Evolutionary conservation across 1,140 invertebrate species (phyloP), one percentile per base, ranked within the genome.

Genomic region (Caenorhabditis brenneri): DNA sequence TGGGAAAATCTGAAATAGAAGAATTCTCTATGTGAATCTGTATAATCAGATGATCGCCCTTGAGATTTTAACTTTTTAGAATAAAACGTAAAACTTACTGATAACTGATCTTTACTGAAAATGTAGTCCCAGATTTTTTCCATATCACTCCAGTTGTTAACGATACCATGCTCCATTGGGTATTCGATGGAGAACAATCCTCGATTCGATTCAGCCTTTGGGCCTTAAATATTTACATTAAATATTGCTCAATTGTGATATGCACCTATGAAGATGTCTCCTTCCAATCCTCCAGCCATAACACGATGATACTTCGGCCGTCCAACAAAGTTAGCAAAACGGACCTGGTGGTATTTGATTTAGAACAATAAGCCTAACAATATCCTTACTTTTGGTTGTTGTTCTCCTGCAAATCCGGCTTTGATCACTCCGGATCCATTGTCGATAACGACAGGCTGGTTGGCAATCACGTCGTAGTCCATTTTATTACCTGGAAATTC

Each of bases 111-210:
- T 88, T 91, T 92, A 33, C 91, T 92, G 91, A 99, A 99, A 89
- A 99, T 96, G 91, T 99, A 99, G 89, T 95, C 95, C 98, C 98
- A 99, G 87, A 99, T 97, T 89, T 95, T 93, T 91, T 99, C 97
- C 97, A 99, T 99, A 88, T 99, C 98, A 92, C 98, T 98, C 98
- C 98, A 99, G 91, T 99, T 97, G 58, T 95, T 98, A 0, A 99
- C 96, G 88, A 99, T 97, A 5, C 98, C 97, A 92, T 99, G 97
- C 92, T 99, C 97, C 97, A 99, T 99, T 36, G 98, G 98, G 92
- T 99, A 99, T 83, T 95, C 94, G 87, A 99, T 95, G 60, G 95
- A 95, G 33, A 99, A 93, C 85, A 99, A 93, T 2, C 98, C 98
- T 85, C 97, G 93, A 91, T 99, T 96, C 91, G 99, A 97, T 90